phyloP scores from a whole-genome alignment of 2,797 vertebrate species.

The Falco cherrug region DNA sequence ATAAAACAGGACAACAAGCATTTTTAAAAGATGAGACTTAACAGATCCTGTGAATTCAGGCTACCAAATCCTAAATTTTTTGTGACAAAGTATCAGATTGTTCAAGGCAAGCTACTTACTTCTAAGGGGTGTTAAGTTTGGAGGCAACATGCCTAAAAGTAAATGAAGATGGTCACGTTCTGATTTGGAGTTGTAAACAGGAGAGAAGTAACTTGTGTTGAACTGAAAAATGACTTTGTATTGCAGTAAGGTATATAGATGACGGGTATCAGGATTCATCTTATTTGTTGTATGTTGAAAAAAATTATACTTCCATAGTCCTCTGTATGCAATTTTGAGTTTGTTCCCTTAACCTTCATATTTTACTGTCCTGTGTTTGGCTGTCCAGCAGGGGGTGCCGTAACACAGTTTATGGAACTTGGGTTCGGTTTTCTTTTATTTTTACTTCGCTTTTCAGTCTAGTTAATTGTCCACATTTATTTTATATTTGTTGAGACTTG shows the following conservation, averaged over 20 bases:
- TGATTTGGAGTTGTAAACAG: neutral
- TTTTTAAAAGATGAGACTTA: neutral
- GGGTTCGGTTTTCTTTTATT: neutral
- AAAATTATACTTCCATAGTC: neutral
- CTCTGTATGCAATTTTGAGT: neutral
- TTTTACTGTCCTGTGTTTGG: neutral
- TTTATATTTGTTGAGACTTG: neutral
- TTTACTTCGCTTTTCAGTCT: neutral
- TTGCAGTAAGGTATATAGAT: neutral
- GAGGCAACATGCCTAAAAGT: neutral
- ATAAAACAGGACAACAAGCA: neutral
- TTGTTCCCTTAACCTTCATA: rapidly evolving
- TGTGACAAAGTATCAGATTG: neutral
- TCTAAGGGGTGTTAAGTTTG: neutral
- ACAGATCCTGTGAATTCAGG: neutral
- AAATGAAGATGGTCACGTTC: neutral
- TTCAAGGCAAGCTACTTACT: neutral
- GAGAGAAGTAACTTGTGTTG: neutral
- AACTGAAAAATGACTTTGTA: neutral
- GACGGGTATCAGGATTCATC: neutral
- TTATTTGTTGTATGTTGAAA: neutral
- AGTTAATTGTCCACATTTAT: neutral
- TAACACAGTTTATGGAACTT: neutral
- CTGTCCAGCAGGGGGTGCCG: constrained; percentile 58
- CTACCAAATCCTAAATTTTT: neutral